These are phyloP conservation scores for Arctocebus calabarensis DNA, from an alignment of 2,797 vertebrate genomes.

Conservation along the genomic window DNA sequence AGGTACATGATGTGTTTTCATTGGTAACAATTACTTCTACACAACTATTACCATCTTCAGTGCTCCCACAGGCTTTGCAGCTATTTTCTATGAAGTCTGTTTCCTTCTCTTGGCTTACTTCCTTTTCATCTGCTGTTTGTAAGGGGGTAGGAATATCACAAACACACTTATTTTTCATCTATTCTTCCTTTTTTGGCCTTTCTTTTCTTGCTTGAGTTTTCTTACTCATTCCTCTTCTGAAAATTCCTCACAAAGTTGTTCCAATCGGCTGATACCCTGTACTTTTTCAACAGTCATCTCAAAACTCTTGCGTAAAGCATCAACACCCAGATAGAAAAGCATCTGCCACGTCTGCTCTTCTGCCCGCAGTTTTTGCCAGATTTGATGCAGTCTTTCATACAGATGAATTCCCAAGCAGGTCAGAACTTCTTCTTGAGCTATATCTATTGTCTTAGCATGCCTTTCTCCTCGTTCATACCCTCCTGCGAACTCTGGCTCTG, in stretches of 20 bases:
- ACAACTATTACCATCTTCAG: conserved; percentile 88
- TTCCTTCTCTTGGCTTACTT: conserved; percentile 92
- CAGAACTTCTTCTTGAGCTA: conserved; percentile 98
- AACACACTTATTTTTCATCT: conserved; percentile 96
- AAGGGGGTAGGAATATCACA: conserved; percentile 91
- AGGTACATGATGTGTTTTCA: conserved; percentile 92
- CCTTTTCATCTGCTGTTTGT: conserved; percentile 91
- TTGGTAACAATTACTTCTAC: conserved; percentile 91
- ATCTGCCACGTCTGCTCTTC: conserved; percentile 99
- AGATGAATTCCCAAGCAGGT: conserved; percentile 98
- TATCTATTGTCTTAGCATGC: conserved; percentile 98
- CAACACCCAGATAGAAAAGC: conserved; percentile 96
- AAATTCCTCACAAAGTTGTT: conserved; percentile 98
- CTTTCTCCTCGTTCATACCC: conserved; percentile 97
- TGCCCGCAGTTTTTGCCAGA: conserved; percentile 98
- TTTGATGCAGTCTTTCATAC: conserved; percentile 96
- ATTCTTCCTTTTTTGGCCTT: conserved; percentile 98
- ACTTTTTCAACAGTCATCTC: conserved; percentile 99
- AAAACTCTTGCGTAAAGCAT: conserved; percentile 97
- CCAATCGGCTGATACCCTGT: conserved; percentile 96
- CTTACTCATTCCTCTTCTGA: conserved; percentile 97
- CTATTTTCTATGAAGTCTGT: conserved; percentile 91
- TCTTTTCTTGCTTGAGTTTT: conserved; percentile 98
- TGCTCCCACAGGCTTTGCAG: conserved; percentile 93
- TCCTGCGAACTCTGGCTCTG: conserved; percentile 98